Evolutionary conservation across 1,140 invertebrate species (phyloP).

Genomic region (Physella acuta): DNA sequence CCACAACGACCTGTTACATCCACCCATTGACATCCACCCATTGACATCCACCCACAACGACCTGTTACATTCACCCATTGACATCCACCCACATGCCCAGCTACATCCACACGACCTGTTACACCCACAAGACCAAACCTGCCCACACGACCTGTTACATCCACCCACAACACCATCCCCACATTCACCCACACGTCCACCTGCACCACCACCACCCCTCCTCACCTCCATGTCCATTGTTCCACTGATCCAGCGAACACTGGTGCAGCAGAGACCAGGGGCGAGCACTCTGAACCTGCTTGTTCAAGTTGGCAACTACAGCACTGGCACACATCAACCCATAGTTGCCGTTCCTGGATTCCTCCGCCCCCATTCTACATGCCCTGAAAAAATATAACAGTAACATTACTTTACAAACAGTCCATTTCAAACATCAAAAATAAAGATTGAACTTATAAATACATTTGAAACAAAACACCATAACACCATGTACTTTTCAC

Average conservation of each 20-base stretch:
- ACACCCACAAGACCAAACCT: no score
- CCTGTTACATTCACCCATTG: no score
- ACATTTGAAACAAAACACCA: no score
- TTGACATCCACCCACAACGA: no score
- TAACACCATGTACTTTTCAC: no score
- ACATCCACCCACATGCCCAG: neutral
- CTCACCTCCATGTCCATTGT: conserved; percentile 55
- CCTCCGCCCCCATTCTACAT: conserved; percentile 50
- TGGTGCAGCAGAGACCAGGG: conserved; percentile 56
- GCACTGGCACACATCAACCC: conserved; percentile 52
- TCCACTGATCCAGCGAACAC: conserved; percentile 58
- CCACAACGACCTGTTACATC: no score
- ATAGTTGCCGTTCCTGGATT: conserved; percentile 47
- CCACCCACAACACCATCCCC: neutral
- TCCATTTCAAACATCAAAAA: no score
- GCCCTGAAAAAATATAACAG: no score
- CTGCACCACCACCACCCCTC: neutral
- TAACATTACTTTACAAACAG: no score
- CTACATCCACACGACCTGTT: neutral
- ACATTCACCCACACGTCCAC: neutral
- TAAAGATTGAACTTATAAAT: no score
- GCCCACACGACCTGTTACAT: neutral
- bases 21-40: no score
- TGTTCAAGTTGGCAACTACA: conserved; percentile 51
- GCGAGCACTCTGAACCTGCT: conserved; percentile 44